Base-by-base conservation (phyloP, 2,113 vertebrate species). In the Gasterosteus aculeatus region DNA sequence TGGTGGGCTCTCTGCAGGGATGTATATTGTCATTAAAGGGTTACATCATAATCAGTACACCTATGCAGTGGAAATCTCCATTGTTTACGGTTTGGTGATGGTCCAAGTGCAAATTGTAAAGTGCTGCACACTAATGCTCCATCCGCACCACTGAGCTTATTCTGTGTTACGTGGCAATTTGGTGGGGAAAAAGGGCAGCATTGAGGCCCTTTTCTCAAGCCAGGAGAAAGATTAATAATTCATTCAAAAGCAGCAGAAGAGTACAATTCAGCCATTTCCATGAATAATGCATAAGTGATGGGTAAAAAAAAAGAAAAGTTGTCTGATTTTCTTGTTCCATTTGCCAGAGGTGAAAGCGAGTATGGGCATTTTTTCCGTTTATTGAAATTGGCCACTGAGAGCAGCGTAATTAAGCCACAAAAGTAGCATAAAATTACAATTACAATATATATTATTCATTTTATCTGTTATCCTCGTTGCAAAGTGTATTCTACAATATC, bases 161-260 rank as follows among this genome's bases (percentile, higher is more conserved):
- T 66, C 68, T 35, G 35, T n/a, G 51, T 62, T 68, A 65, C 41
- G 72, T 66, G 38, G 46, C 47, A 68, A 62, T 81, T 57, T 11
- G 38, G 54, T 63, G 44, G 26, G n/a, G 47, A 33, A 70, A 62
- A 64, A 39, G 39, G 49, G 70, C 7, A 46, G 7, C 60, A 63
- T 39, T 64, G 78, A 70, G 19, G 33, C 54, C 31, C n/a, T 38
- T 51, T 51, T 69, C 33, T 57, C n/a, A 70, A 75, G 72, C 46
- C 8, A 54, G 80, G 47, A 33, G 67, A 59, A 8, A 75, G 70
- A 88, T 91, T 76, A 84, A 91, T 87, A 86, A 89, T 91, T 87
- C 70, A 93, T 85, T 65, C 64, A 65, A 70, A 82, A 68, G 59
- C 46, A 46, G 56, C 84, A 83, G 47, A 78, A 80, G 78, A 58